Percentiles rank a stretch among this genome's conserved stretches.
phyloP scores from a whole-genome alignment of 2,113 vertebrate genomes.

The Aphyosemion australe region DNA sequence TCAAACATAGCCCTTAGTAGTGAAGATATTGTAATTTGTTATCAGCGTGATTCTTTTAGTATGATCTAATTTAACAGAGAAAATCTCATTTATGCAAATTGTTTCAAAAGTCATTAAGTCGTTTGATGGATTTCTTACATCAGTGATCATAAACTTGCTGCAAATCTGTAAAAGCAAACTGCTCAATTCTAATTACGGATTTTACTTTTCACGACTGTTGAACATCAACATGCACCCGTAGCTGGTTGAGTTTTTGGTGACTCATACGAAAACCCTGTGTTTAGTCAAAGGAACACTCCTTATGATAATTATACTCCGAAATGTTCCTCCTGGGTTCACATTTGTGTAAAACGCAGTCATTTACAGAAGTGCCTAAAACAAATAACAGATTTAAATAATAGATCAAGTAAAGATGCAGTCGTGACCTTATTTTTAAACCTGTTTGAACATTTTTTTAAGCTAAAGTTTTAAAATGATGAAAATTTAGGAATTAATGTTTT shows the following conservation, averaged over 20 bases:
- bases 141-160: background rate
- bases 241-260: constrained; percentile 11
- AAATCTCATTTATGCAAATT: background rate
- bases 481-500: background rate
- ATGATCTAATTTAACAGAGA: no score
- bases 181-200: no score
- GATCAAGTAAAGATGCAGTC: background rate
- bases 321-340: background rate
- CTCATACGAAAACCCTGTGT: constrained; percentile 29
- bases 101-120: background rate
- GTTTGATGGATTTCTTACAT: background rate
- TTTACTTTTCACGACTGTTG: constrained; percentile 1
- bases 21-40: no score
- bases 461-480: background rate
- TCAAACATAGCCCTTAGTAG: no score
- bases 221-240: constrained; percentile 11
- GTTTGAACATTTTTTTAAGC: background rate
- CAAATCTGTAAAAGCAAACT: no score
- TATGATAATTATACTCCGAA: constrained; percentile 24
- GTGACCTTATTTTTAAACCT: background rate
- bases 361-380: constrained; percentile 1
- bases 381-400: background rate
- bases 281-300: constrained; percentile 19
- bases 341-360: background rate
- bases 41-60: no score